These are phyloP conservation scores for Mamestra configurata DNA, from an alignment of 1,140 invertebrate genomes.

Conservation along the genomic window DNA sequence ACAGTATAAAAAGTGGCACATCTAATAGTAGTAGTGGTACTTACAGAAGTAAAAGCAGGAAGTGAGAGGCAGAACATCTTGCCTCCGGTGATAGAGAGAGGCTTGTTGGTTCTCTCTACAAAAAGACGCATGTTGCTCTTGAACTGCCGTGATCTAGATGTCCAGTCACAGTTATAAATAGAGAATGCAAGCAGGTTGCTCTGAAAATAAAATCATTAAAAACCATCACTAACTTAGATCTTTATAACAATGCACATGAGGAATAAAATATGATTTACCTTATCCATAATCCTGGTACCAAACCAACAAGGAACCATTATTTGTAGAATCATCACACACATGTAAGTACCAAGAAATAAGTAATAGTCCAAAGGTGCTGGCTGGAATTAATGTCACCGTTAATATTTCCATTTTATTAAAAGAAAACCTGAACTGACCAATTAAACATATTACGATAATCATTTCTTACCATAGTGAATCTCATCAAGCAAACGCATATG, in stretches of 20 bases:
- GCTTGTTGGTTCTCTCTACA: conserved; percentile 70
- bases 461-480: conserved; percentile 71
- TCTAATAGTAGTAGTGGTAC: conserved; percentile 42
- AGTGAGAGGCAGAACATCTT: conserved; percentile 81
- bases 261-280: conserved; percentile 58
- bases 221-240: neutral
- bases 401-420: too few relatives aligned
- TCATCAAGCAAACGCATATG: conserved; percentile 75
- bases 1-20: too few relatives aligned
- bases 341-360: conserved; percentile 73
- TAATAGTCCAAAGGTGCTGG: conserved; percentile 70
- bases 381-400: conserved; percentile 55
- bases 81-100: conserved; percentile 75
- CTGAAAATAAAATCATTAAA: conserved; percentile 56
- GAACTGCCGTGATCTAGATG: conserved; percentile 67
- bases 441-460: too few relatives aligned
- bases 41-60: conserved; percentile 79
- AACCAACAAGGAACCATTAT: conserved; percentile 76
- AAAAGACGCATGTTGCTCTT: conserved; percentile 79
- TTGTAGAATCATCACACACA: conserved; percentile 71
- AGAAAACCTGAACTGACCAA: too few relatives aligned
- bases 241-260: neutral
- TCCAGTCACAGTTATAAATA: conserved; percentile 78
- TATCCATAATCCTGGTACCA: conserved; percentile 72
- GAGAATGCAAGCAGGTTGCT: conserved; percentile 69